phyloP scores from a whole-genome alignment of 2,888 invertebrate genomes.

The Deroplatys truncata region DNA sequence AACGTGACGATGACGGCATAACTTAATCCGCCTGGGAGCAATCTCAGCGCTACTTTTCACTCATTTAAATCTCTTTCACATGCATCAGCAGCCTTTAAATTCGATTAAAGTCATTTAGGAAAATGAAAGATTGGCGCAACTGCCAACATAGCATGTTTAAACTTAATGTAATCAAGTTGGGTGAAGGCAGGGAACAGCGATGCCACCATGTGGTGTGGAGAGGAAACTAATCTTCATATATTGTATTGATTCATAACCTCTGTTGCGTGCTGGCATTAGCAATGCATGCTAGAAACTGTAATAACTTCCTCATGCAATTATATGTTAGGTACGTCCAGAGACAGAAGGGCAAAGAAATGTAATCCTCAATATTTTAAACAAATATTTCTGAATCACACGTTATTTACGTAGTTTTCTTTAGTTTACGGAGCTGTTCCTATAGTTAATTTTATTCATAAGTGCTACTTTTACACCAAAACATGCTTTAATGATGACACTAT shows the following conservation, averaged over 20 bases:
- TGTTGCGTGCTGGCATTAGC: no score
- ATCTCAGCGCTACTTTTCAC: conserved; percentile 2
- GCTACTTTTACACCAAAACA: no score
- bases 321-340: not conserved
- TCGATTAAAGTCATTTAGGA: conserved; percentile 25
- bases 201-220: not conserved
- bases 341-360: not conserved
- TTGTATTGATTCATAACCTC: not conserved
- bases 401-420: no score
- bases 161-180: conserved; percentile 9
- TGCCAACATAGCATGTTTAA: not conserved
- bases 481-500: no score
- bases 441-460: no score
- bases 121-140: conserved; percentile 8
- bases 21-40: not conserved
- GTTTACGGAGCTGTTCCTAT: no score
- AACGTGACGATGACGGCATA: not conserved
- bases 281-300: not conserved
- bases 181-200: not conserved
- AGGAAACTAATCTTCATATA: not conserved
- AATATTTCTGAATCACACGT: no score
- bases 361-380: no score
- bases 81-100: conserved; percentile 20
- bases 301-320: not conserved
- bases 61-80: conserved; percentile 19